Evolutionary conservation across 92 coral and sea anemone species (phyloP).

Genomic region (Diadumene lineata): DNA sequence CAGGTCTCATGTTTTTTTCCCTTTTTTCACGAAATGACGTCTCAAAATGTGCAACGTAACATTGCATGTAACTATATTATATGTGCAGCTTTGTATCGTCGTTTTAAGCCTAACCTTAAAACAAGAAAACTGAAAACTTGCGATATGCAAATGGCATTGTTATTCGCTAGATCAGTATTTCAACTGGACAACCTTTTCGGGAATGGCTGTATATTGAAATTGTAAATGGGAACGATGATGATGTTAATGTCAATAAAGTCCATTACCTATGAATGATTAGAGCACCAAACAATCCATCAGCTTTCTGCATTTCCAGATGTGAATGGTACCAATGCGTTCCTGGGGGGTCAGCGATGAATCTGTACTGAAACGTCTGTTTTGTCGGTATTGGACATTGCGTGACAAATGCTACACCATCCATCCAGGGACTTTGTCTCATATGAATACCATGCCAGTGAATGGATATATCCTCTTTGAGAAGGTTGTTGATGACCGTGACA

Average conservation of each 20-base stretch:
- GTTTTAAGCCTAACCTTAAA: too few species aligned
- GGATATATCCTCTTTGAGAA: conserved; percentile 55
- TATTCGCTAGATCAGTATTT: too few species aligned
- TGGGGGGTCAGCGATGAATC: conserved; percentile 65
- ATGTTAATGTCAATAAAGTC: not conserved
- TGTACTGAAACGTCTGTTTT: conserved; percentile 59
- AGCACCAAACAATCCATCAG: conserved; percentile 85
- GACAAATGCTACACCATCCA: conserved; percentile 79
- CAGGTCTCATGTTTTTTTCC: too few species aligned
- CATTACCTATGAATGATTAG: conserved; percentile 50
- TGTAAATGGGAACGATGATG: not conserved
- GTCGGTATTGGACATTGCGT: conserved; percentile 73
- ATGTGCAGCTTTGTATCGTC: too few species aligned
- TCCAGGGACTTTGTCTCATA: conserved; percentile 72
- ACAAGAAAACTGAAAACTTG: too few species aligned
- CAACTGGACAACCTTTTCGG: too few species aligned
- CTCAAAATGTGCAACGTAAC: too few species aligned
- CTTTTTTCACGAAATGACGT: too few species aligned
- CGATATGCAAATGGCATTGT: too few species aligned
- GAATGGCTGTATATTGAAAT: not conserved
- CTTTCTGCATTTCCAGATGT: conserved; percentile 71
- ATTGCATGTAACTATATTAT: too few species aligned
- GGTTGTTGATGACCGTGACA: conserved; percentile 52
- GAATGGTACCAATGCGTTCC: conserved; percentile 93
- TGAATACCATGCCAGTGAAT: conserved; percentile 85